Evolutionary conservation across 2,888 invertebrate species (phyloP).

Genomic region (Acleris emargana): DNA sequence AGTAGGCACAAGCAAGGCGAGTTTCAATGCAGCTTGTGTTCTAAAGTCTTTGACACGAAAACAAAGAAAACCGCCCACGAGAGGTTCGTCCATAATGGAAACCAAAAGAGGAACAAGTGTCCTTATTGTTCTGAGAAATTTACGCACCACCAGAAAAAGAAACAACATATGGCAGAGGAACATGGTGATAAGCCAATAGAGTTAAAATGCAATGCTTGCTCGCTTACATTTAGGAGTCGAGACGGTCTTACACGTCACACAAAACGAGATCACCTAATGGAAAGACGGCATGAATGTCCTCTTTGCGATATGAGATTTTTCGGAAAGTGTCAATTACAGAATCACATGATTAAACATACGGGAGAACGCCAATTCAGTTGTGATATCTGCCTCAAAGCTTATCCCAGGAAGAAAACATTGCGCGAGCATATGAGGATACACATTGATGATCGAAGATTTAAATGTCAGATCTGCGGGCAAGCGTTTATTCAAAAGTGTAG

Average conservation of each 20-base stretch:
- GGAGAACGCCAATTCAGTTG: conserved; percentile 59
- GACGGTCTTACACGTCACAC: conserved; percentile 42
- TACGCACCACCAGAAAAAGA: not conserved
- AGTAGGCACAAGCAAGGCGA: conserved; percentile 5
- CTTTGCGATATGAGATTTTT: conserved; percentile 46
- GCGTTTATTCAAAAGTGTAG: conserved; percentile 58
- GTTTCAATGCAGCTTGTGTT: conserved; percentile 8
- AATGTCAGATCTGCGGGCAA: conserved; percentile 41
- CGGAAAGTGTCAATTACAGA: conserved; percentile 55
- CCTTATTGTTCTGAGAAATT: conserved; percentile 9
- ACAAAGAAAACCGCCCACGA: conserved; percentile 12
- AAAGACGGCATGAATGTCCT: conserved; percentile 44
- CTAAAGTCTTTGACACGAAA: conserved; percentile 16
- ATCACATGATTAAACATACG: conserved; percentile 66
- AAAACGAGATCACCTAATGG: conserved; percentile 44
- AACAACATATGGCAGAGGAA: conserved; percentile 6
- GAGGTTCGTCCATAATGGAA: conserved; percentile 7
- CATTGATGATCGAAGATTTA: conserved; percentile 45
- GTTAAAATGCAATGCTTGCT: conserved; percentile 40
- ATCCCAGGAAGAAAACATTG: conserved; percentile 47
- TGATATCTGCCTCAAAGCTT: conserved; percentile 59
- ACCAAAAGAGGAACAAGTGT: conserved; percentile 20
- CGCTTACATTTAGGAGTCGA: conserved; percentile 38
- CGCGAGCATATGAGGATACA: conserved; percentile 56
- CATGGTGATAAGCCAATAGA: conserved; percentile 7